Percentiles rank a stretch among this genome's conserved stretches.
Evolutionary conservation across 2,113 vertebrate genomes (phyloP).

Genomic region (Octodon degus): DNA sequence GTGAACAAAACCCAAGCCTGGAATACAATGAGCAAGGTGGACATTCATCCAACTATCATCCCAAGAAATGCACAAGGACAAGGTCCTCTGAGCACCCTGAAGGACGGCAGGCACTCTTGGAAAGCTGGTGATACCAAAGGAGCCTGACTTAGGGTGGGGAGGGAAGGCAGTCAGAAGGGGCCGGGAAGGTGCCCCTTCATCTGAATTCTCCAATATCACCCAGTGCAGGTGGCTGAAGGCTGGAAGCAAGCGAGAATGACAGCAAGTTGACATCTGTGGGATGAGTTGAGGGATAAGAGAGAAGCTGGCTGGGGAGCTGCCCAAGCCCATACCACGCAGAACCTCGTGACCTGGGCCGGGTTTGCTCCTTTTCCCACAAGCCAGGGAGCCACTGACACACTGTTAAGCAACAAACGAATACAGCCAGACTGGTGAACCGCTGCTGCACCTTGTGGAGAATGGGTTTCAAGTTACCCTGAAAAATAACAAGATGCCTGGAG

Average conservation of each 20-base stretch:
- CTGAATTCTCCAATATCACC: not conserved
- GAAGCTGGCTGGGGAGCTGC: not conserved
- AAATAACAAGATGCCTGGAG: not conserved
- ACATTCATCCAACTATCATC: not conserved
- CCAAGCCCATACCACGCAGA: not conserved
- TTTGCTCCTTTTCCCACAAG: not conserved
- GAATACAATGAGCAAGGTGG: not conserved
- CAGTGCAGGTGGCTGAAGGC: rapidly evolving
- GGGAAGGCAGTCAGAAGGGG: not conserved
- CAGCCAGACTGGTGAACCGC: not conserved
- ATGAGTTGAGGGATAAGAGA: not conserved
- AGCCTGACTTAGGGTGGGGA: not conserved
- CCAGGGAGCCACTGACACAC: not conserved
- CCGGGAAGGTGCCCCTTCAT: not conserved
- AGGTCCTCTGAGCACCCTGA: not conserved
- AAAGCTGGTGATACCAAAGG: not conserved
- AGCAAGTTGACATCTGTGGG: not conserved
- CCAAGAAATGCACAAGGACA: not conserved
- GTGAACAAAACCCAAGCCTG: not conserved
- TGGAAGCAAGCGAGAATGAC: not conserved
- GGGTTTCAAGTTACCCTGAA: not conserved
- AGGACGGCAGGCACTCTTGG: not conserved
- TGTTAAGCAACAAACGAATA: not conserved
- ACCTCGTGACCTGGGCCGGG: not conserved
- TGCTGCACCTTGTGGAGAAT: not conserved